A percentile compares a stretch with the other conserved stretches of the same genome.
Evolutionary conservation across 2,797 vertebrate species (phyloP).

Genomic region (Pseudocheirus occidentalis): DNA sequence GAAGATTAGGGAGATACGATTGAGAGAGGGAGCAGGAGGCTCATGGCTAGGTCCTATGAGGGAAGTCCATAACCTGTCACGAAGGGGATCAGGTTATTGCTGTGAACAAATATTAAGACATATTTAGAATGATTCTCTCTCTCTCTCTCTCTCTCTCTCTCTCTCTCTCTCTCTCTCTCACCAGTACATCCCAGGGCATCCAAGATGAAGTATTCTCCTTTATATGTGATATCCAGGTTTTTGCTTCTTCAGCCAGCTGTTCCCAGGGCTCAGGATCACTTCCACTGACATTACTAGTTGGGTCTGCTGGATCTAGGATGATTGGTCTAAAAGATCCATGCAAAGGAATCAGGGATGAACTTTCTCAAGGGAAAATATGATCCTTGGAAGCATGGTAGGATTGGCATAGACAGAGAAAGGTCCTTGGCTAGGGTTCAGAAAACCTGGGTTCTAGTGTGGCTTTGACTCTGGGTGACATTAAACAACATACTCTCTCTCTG

Average conservation of each 20-base stretch:
- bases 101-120: not conserved
- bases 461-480: not conserved
- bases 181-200: slow-evolving; percentile 59
- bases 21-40: not conserved
- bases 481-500: not conserved
- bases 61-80: not conserved
- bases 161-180: slow-evolving; percentile 9
- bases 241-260: slow-evolving; percentile 26
- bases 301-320: slow-evolving; percentile 83
- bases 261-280: slow-evolving; percentile 52
- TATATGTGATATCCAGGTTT: fast-evolving
- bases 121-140: not conserved
- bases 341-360: not conserved
- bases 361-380: not conserved
- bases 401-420: not conserved
- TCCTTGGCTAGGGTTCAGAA: not conserved
- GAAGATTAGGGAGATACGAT: not conserved
- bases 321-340: slow-evolving; percentile 75
- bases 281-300: slow-evolving; percentile 71
- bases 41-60: not conserved
- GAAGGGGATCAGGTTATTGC: not conserved
- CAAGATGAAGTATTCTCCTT: not conserved
- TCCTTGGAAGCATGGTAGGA: not conserved
- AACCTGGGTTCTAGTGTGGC: not conserved
- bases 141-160: not conserved